A percentile compares a stretch with the other conserved stretches of the same genome.
Evolutionary conservation across 2,888 invertebrate species (phyloP).

Genomic region (Dexiosoma caninum): DNA sequence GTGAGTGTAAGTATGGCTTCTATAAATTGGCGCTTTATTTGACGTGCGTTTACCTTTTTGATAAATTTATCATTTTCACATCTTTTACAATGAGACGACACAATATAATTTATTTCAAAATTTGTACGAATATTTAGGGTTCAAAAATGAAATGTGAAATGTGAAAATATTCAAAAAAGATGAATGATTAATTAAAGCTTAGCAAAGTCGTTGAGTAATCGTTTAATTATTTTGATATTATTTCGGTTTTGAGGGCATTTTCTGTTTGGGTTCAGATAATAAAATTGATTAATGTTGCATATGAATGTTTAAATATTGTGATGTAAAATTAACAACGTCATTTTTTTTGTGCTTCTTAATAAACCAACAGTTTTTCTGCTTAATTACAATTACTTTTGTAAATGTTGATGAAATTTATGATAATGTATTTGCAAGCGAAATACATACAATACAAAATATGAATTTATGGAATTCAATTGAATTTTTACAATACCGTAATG

Average conservation of each 20-base stretch:
- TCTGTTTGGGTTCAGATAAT: constrained; percentile 26
- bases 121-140: constrained; percentile 34
- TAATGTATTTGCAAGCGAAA: neutral
- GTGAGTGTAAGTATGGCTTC: constrained; percentile 40
- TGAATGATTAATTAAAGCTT: constrained; percentile 70
- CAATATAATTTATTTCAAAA: neutral
- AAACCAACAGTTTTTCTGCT: constrained; percentile 42
- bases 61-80: constrained; percentile 72
- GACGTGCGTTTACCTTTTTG: constrained; percentile 75
- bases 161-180: neutral
- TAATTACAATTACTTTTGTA: constrained; percentile 52
- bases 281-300: constrained; percentile 54
- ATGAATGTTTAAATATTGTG: constrained; percentile 49
- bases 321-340: constrained; percentile 17
- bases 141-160: neutral
- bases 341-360: too few relatives aligned
- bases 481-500: too few relatives aligned
- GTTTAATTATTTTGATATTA: constrained; percentile 69
- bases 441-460: too few relatives aligned
- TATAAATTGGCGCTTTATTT: constrained; percentile 73
- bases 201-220: constrained; percentile 73
- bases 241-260: neutral
- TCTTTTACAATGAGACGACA: constrained; percentile 60
- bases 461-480: too few relatives aligned
- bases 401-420: constrained; percentile 28